Conservation (phyloP, 2,888 invertebrate species). For the Pandemis cinnamomeana region DNA sequence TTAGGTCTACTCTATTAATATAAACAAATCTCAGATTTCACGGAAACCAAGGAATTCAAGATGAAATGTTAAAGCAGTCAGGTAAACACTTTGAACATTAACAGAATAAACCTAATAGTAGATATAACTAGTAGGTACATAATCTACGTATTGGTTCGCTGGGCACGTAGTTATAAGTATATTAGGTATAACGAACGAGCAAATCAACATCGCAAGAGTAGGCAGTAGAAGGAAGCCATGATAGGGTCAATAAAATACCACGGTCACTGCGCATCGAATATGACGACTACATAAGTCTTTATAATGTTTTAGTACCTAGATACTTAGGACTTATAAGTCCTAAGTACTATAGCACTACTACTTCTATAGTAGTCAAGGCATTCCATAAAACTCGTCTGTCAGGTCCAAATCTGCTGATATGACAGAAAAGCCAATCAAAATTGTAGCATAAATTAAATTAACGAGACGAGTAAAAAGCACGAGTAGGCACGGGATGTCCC, state of each 20-base stretch:
- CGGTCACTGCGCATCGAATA: conserved; percentile 45
- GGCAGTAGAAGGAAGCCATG: conserved; percentile 54
- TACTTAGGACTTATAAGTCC: too few species aligned
- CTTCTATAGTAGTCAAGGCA: too few species aligned
- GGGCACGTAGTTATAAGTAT: conserved; percentile 52
- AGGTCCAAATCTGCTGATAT: not conserved
- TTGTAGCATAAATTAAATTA: conserved; percentile 22
- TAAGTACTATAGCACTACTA: too few species aligned
- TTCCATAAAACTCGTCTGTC: too few species aligned
- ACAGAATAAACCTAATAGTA: not conserved
- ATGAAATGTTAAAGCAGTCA: conserved; percentile 13
- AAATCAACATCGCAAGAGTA: conserved; percentile 52
- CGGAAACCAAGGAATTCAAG: conserved; percentile 15
- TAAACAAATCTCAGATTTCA: conserved; percentile 10
- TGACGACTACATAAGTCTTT: conserved; percentile 12
- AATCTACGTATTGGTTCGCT: conserved; percentile 51
- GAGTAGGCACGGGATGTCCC: conserved; percentile 1
- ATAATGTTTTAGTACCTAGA: not conserved
- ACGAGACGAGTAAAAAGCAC: conserved; percentile 46
- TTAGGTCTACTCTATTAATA: not conserved
- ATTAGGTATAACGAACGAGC: conserved; percentile 46
- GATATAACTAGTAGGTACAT: conserved; percentile 5
- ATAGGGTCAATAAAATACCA: conserved; percentile 53
- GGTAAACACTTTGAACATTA: conserved; percentile 26
- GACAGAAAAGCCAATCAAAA: conserved; percentile 16